These are phyloP conservation scores for Callaeas wilsoni DNA, from an alignment of 2,113 vertebrate species.

Conservation along the genomic window DNA sequence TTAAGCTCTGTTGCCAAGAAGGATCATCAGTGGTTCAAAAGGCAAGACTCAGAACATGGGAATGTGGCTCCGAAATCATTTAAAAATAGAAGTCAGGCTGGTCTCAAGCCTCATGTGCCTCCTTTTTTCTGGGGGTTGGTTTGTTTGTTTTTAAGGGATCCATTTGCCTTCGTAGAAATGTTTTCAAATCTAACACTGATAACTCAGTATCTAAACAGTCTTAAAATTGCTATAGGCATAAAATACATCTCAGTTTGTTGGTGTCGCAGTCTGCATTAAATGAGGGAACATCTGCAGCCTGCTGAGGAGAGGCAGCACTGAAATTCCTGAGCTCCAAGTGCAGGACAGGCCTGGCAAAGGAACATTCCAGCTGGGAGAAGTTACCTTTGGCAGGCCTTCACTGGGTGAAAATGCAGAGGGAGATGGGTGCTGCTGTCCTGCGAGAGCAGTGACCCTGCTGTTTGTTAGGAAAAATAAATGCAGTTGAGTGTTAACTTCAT, in stretches of 20 bases:
- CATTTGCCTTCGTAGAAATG: not conserved
- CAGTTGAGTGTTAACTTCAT: not conserved
- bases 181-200: not conserved
- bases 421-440: not conserved
- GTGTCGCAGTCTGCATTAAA: not conserved
- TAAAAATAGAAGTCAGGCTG: not conserved
- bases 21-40: not conserved
- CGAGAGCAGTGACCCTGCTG: not conserved
- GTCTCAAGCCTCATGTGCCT: not conserved
- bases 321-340: not conserved
- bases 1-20: not conserved
- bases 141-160: not conserved
- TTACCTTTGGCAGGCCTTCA: not conserved
- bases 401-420: not conserved
- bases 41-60: not conserved
- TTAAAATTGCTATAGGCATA: not conserved
- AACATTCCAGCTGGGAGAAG: not conserved
- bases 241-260: not conserved
- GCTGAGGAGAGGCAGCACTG: not conserved
- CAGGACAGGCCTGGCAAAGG: not conserved
- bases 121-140: not conserved
- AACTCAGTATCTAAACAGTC: not conserved
- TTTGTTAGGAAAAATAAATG: not conserved
- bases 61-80: not conserved
- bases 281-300: not conserved